phyloP scores from a whole-genome alignment of 2,888 invertebrate species.

The Amblyjoppa proteus region DNA sequence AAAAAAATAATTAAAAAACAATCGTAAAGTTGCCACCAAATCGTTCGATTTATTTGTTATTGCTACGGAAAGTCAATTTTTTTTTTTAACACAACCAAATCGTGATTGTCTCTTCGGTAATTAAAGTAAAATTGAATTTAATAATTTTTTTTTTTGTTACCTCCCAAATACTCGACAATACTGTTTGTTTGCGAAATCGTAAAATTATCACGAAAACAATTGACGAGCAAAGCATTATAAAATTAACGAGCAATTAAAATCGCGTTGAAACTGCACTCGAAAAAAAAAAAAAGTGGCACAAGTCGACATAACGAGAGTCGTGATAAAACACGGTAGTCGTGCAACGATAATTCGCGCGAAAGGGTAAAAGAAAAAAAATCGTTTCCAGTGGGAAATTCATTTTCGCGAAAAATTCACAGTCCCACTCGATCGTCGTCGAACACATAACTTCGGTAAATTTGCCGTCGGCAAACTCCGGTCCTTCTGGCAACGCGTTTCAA shows the following conservation, averaged over 20 bases:
- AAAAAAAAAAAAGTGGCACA: too few species aligned
- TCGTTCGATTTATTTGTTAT: background rate
- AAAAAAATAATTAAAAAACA: background rate
- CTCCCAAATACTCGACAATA: too few species aligned
- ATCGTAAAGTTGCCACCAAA: background rate
- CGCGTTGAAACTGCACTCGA: too few species aligned
- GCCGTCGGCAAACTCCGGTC: background rate
- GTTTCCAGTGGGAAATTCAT: background rate
- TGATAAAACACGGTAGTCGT: background rate
- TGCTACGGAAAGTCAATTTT: background rate
- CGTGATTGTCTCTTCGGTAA: background rate
- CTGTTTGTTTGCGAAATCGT: too few species aligned
- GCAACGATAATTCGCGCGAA: background rate
- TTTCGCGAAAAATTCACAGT: background rate
- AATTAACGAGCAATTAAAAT: too few species aligned
- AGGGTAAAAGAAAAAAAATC: background rate
- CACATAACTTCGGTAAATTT: background rate
- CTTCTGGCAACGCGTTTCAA: background rate
- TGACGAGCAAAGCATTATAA: too few species aligned
- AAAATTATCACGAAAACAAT: too few species aligned
- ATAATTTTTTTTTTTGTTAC: background rate
- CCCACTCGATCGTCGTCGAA: too few species aligned
- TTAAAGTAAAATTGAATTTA: background rate
- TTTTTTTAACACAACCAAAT: background rate
- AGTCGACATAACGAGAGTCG: too few species aligned